Evolutionary conservation across 2,888 invertebrate genomes (phyloP), one percentile per base, ranked within the genome.

Genomic region (Papilio gigon): DNA sequence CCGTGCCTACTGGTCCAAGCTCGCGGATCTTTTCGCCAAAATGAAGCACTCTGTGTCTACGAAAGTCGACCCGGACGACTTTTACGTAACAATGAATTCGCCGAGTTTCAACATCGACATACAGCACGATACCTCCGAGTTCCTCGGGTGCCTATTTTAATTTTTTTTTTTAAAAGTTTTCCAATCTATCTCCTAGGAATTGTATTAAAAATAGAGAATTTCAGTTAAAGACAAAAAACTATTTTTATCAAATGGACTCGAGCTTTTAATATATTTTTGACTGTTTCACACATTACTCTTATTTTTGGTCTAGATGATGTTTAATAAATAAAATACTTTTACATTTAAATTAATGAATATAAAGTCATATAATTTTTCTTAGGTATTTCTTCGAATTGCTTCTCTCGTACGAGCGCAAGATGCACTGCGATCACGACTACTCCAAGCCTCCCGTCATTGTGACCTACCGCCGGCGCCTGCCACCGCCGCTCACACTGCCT

Each of bases 111-210:
- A 94, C 37, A 92, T 93, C 6, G 95, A 97, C 17, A 93, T 95
- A 72, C 97, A 98, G 78, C 97, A 98, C 79, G 97, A 97, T 78
- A 97, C 97, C 84, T 97, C 97, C 0, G 97, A 97, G 86, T 97
- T 96, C 86, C 88, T 97, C 67, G 95, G 96, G 86, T 96, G 92
- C 87, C 85, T 75, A 35, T 44, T 11, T n/a, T n/a, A n/a, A 35
- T 25, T 12, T 44, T 65, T 68, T 17, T 50, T 5, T 12, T 27
- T 8, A 4, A 47, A 44, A 27, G 1, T 11, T 27, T 14, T 25
- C 47, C 47, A 25, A 25, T 47, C 25, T n/a, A 53, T 53, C n/a
- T 53, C 14, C 9, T n/a, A 4, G 47, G 20, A 22, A 25, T 17
- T 5, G 42, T 42, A 25, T 14, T 4, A 4, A 47, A 47, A 2